These are phyloP conservation scores for Loxodonta africana DNA, from an alignment of 2,113 vertebrate species.

Conservation along the genomic window DNA sequence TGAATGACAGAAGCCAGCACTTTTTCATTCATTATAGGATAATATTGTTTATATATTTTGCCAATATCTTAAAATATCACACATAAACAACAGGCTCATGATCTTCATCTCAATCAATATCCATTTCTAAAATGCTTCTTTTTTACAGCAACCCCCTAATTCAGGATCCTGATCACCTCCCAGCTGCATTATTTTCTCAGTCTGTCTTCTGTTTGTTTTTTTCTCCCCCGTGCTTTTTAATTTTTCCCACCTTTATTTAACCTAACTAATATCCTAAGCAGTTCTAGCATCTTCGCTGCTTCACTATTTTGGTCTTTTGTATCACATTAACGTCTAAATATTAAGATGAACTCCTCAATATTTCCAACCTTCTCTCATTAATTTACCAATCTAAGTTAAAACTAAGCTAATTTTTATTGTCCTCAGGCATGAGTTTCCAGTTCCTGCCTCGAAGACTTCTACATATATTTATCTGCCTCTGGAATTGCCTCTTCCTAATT, in stretches of 20 bases:
- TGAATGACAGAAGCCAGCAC: background rate
- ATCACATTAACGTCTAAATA: background rate
- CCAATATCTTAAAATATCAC: background rate
- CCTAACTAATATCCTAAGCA: background rate
- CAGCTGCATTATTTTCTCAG: background rate
- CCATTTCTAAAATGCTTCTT: background rate
- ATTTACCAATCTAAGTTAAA: conserved; percentile 37
- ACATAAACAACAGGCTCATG: background rate
- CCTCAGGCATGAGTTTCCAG: conserved; percentile 5
- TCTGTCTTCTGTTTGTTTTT: background rate
- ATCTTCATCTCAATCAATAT: background rate
- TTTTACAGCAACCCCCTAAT: background rate
- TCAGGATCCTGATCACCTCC: background rate
- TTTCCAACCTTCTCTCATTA: conserved; percentile 30
- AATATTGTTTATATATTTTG: background rate
- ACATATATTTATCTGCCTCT: background rate
- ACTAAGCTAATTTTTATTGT: conserved; percentile 24
- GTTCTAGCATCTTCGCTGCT: background rate
- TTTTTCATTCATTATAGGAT: conserved; percentile 5
- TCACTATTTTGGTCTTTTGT: background rate
- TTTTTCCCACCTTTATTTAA: background rate
- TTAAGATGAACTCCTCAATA: background rate
- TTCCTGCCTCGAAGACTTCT: background rate
- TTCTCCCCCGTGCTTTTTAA: background rate
- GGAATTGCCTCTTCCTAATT: background rate